Evolutionary conservation across 2,888 invertebrate species (phyloP), one percentile per base, ranked within the genome.

Genomic region (Saturnia japonica): DNA sequence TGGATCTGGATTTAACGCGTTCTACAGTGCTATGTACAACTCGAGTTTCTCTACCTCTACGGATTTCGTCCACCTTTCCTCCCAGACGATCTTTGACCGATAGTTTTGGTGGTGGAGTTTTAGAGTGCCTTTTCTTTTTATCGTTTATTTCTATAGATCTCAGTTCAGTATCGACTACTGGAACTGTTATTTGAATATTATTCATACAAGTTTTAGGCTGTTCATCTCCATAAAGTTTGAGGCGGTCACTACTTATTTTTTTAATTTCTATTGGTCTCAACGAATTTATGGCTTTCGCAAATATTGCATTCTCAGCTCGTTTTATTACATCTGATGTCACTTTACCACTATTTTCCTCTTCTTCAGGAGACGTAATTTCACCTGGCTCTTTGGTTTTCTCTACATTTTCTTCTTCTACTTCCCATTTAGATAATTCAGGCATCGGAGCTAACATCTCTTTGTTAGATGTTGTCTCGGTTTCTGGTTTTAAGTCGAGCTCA

Each of bases 341-440:
- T 90, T 97, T 97, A 71, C 95, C 95, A 11, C 94, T 91, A 78
- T 95, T 95, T 77, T 95, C 95, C 85, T 94, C 87, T 82, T 91
- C 90, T 68, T 93, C 91, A 0, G 91, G 93, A 51, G 91, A 90
- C 22, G 91, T 87, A 40, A 94, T 90, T 80, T 94, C 95, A 25
- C 94, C 94, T 0, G 90, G 90, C 80, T 91, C 93, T 78, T 88
- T 93, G 22, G 80, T 74, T 74, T 94, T 95, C 69, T 93, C 93
- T 62, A 75, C 75, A 73, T 89, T 84, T 73, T 92, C 92, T 60
- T 96, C 95, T 70, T 96, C 97, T 45, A 97, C 95, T 89, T 98
- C 98, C 98, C 98, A 98, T 88, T 98, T 98, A 0, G 98, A 98
- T 69, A 96, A 91, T 82, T 96, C 97, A 0, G 98, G 97, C 72